Evolutionary conservation across 92 coral and sea anemone species (phyloP).

Genomic region (Chrysogorgia sp.): DNA sequence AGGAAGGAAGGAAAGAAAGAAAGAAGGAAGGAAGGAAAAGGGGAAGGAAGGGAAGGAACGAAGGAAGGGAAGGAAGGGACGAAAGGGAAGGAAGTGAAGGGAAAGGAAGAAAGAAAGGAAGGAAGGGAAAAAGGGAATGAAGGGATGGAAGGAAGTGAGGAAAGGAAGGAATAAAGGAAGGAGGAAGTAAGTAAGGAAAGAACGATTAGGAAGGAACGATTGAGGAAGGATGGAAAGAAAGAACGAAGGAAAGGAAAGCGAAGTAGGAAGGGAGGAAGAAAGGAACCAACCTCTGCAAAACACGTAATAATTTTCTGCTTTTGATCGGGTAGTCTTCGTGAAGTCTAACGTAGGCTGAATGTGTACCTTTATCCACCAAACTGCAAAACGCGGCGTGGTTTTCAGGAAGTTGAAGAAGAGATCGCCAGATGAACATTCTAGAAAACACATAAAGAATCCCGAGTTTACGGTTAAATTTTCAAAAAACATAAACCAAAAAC

Average conservation of each 20-base stretch:
- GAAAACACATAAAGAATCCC: neutral
- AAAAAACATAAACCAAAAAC: too few species aligned
- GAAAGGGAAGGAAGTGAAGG: neutral
- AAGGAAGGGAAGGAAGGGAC: neutral
- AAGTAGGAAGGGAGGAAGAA: neutral
- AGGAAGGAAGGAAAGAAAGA: conserved; percentile 22
- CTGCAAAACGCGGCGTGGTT: conserved; percentile 94
- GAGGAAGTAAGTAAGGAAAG: neutral
- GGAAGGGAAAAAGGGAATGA: neutral
- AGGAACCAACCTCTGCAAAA: conserved; percentile 77
- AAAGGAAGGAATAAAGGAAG: conserved; percentile 3
- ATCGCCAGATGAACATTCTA: conserved; percentile 98
- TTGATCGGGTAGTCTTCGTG: conserved; percentile 98
- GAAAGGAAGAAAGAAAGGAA: neutral
- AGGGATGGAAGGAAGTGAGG: neutral
- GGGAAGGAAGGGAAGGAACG: too few species aligned
- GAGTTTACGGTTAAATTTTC: too few species aligned
- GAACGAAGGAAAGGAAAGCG: neutral
- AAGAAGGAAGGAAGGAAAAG: neutral
- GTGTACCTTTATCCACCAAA: conserved; percentile 91
- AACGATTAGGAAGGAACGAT: neutral
- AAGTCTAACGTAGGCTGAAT: conserved; percentile 76
- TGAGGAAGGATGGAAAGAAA: neutral
- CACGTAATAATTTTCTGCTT: conserved; percentile 88
- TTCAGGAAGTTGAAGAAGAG: conserved; percentile 91